A percentile compares a stretch with the other conserved stretches of the same genome.
Evolutionary conservation across 1,140 invertebrate species (phyloP).

Genomic region (Drosophila tani): DNA sequence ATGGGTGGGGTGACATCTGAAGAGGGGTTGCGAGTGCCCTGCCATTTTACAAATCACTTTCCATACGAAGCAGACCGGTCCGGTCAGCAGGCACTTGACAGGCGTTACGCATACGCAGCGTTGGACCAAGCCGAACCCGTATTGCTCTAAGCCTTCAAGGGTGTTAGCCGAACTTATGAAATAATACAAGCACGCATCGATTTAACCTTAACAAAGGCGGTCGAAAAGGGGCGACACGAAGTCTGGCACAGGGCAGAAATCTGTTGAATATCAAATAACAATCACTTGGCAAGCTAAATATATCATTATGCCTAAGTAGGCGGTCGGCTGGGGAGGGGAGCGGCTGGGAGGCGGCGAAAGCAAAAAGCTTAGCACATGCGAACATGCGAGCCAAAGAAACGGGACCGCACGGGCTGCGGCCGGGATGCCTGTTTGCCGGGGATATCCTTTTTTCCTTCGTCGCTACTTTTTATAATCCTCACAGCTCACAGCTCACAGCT

Average conservation of each 20-base stretch:
- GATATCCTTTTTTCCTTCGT: constrained; percentile 60
- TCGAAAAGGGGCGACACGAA: too few relatives aligned
- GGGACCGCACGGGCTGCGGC: constrained; percentile 1
- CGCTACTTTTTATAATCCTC: constrained; percentile 66
- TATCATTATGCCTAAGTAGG: constrained; percentile 83
- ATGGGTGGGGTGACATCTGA: constrained; percentile 7
- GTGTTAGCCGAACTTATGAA: constrained; percentile 56
- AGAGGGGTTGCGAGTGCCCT: constrained; percentile 4
- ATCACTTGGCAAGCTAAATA: constrained; percentile 83
- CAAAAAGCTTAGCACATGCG: constrained; percentile 59
- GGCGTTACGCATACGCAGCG: constrained; percentile 67
- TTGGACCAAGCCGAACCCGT: constrained; percentile 13
- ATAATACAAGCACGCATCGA: constrained; percentile 69
- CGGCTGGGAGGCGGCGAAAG: constrained; percentile 13
- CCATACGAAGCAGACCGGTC: constrained; percentile 8
- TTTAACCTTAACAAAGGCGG: constrained; percentile 54
- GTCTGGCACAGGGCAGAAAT: constrained; percentile 55
- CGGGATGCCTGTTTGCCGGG: constrained; percentile 64
- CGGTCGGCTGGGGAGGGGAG: constrained; percentile 40
- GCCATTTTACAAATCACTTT: constrained; percentile 49
- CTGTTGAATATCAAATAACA: constrained; percentile 84
- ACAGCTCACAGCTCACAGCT: constrained; percentile 43
- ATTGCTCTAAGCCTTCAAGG: constrained; percentile 12
- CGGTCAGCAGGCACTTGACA: constrained; percentile 19
- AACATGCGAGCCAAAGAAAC: constrained; percentile 28